phyloP scores from a whole-genome alignment of 2,113 vertebrate species.

The Colossoma macropomum region DNA sequence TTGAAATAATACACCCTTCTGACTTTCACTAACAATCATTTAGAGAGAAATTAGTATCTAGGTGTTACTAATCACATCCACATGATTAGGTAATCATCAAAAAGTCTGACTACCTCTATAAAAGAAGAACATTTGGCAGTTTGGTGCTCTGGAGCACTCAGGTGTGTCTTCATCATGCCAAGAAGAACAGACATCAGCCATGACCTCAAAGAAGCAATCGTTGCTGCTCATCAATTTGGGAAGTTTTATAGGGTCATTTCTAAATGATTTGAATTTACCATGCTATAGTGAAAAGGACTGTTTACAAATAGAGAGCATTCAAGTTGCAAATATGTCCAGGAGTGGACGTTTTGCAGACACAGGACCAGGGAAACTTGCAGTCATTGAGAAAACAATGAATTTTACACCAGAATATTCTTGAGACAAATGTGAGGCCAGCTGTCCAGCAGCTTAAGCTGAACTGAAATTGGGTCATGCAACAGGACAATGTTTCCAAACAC shows the following conservation, averaged over 20 bases:
- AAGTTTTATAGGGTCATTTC: neutral
- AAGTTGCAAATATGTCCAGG: neutral
- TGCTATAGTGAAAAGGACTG: neutral
- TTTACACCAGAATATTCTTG: no score
- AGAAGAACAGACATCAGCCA: neutral
- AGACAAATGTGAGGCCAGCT: no score
- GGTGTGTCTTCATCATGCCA: neutral
- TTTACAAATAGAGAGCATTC: neutral
- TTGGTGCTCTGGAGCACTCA: neutral
- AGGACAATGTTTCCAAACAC: no score
- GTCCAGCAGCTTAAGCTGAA: no score
- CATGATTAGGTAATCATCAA: neutral
- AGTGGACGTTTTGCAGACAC: no score
- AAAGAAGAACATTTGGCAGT: neutral
- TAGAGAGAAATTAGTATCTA: neutral
- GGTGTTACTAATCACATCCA: neutral
- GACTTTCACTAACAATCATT: no score
- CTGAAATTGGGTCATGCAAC: no score
- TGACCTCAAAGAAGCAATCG: neutral
- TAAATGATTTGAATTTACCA: neutral
- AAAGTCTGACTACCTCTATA: neutral
- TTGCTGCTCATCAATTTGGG: slow-evolving; percentile 6
- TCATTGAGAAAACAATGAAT: no score
- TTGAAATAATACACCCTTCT: no score
- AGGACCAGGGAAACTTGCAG: no score